These are phyloP conservation scores for Oithona nana DNA, from an alignment of 2,888 invertebrate species.

Conservation along the genomic window DNA sequence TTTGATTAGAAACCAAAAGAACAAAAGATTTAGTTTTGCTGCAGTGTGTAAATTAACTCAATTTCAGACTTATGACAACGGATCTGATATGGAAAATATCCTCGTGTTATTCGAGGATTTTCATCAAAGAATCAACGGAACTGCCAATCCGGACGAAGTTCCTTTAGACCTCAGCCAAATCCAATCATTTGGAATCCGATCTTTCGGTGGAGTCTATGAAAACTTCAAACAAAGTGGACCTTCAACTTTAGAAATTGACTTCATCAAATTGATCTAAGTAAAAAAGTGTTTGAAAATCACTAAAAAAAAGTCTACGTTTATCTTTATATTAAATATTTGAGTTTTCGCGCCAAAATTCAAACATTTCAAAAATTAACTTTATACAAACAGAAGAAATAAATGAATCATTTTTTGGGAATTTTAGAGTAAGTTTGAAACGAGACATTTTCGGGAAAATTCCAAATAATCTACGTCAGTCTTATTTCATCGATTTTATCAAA, in stretches of 20 bases:
- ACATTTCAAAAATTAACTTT: too few relatives aligned
- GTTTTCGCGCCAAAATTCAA: too few relatives aligned
- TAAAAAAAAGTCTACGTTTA: too few relatives aligned
- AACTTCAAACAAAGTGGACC: slow-evolving; percentile 42
- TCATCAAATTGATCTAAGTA: slow-evolving; percentile 33
- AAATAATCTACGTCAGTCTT: too few relatives aligned
- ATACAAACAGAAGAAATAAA: too few relatives aligned
- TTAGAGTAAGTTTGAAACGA: too few relatives aligned
- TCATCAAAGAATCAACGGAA: not conserved
- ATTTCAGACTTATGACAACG: not conserved
- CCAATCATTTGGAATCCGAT: slow-evolving; percentile 42
- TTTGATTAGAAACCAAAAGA: not conserved
- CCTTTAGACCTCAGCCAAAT: slow-evolving; percentile 38
- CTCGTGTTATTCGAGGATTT: not conserved
- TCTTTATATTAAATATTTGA: too few relatives aligned
- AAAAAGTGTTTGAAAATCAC: too few relatives aligned
- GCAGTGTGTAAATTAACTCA: not conserved
- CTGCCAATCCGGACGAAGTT: slow-evolving; percentile 26
- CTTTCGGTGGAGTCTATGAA: slow-evolving; percentile 44
- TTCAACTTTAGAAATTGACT: slow-evolving; percentile 42
- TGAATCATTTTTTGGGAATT: too few relatives aligned
- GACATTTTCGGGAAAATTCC: too few relatives aligned
- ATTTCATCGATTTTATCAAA: too few relatives aligned
- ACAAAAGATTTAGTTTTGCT: too few relatives aligned
- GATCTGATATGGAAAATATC: not conserved